Evolutionary conservation across 2,113 vertebrate species (phyloP), one percentile per base, ranked within the genome.

Genomic region (Centropus bengalensis): DNA sequence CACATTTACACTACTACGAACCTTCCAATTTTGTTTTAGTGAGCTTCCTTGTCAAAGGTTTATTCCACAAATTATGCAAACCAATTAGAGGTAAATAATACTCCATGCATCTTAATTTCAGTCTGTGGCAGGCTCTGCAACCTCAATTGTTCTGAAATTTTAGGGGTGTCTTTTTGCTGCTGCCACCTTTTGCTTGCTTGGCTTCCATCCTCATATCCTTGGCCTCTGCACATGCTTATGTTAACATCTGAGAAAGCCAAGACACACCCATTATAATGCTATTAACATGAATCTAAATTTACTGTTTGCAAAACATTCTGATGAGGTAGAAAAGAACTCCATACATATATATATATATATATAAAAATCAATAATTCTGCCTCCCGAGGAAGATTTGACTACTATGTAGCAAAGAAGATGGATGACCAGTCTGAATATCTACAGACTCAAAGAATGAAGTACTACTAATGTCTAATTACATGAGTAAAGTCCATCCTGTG

Each of bases 1-100:
- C 92, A 44, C 95, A 95, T 88, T 88, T 97, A 62, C 24, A 95
- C 86, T 96, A 93, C 40, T 13, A 96, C 0, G 95, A 97, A 54
- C 97, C 96, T 71, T 89, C 95, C 38, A 97, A 97, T 73, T 96
- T 97, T 89, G 82, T 97, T 76, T 91, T 97, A 20, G 96, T 94
- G 24, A 96, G 93, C 44, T 97, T 97, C 58, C 93, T 97, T 23
- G 38, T 33, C 33, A 97, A 93, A 92, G 82, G 95, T 24, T 92
- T 97, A 51, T 95, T 97, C 69, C 97, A 96, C 66, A 97, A 96
- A 21, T 36, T 97, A 33, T 97, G 96, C 82, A 52, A 30, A 58
- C 93, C 94, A 69, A 67, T 70, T 33, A 44, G 88, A 45, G 85
- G 93, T 95, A 95, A 95, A 63, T 82, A 84, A 74, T 67, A 66